phyloP scores from a whole-genome alignment of 2,888 invertebrate genomes.

The Ormyrus labotus region DNA sequence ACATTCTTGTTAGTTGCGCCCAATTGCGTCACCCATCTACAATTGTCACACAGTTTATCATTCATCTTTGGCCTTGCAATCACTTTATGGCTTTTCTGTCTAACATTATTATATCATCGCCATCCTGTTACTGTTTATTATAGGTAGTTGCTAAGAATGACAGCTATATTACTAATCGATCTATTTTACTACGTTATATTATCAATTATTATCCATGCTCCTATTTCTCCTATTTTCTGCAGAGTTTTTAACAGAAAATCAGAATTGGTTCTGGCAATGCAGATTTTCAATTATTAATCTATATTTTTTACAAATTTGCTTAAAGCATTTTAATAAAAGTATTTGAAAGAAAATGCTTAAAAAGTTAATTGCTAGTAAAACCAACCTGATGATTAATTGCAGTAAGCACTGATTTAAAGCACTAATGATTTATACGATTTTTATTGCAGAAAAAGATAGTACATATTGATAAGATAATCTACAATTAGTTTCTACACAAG shows the following conservation, averaged over 20 bases:
- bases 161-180: conserved; percentile 25
- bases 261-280: conserved; percentile 1
- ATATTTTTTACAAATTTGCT: not conserved
- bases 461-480: not conserved
- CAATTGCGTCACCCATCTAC: conserved; percentile 29
- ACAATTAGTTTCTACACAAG: not conserved
- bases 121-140: conserved; percentile 31
- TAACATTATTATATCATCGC: conserved; percentile 23
- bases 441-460: not conserved
- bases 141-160: conserved; percentile 46
- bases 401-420: conserved; percentile 21
- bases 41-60: conserved; percentile 38
- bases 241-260: conserved; percentile 30
- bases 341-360: conserved; percentile 1
- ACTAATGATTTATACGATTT: conserved; percentile 5
- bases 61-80: conserved; percentile 44
- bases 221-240: conserved; percentile 19
- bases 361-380: not conserved
- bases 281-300: not conserved
- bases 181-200: conserved; percentile 14
- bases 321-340: not conserved
- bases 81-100: conserved; percentile 47
- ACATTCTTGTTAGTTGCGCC: conserved; percentile 42
- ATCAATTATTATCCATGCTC: conserved; percentile 1
- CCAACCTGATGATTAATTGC: conserved; percentile 23